phyloP scores from a whole-genome alignment of 2,888 invertebrate genomes.

The Prenolepis imparis region DNA sequence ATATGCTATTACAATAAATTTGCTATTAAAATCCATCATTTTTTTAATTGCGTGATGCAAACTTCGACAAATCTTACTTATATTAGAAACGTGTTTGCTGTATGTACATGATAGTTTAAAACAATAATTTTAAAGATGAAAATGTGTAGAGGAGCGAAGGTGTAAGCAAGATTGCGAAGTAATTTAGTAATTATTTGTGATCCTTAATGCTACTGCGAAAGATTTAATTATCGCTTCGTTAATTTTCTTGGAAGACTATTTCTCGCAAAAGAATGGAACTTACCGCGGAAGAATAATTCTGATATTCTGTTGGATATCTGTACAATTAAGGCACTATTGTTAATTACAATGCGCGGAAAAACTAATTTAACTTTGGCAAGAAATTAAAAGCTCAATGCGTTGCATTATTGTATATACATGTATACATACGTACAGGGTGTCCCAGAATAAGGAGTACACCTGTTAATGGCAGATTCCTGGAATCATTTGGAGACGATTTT shows the following conservation, averaged over 20 bases:
- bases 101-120: background rate
- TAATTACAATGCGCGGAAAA: conserved; percentile 8
- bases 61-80: background rate
- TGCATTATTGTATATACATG: background rate
- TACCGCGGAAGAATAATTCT: background rate
- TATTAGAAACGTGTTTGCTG: background rate
- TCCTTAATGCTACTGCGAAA: background rate
- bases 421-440: too few species aligned
- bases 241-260: background rate
- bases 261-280: background rate
- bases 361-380: background rate
- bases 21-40: background rate
- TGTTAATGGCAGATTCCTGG: too few species aligned
- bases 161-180: background rate
- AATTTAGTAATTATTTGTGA: background rate
- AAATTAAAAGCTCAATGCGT: background rate
- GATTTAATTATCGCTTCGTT: conserved; percentile 6
- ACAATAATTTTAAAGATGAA: background rate
- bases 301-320: background rate
- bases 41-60: background rate
- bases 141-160: background rate
- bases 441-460: too few species aligned
- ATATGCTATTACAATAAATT: background rate
- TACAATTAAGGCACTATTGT: background rate
- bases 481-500: too few species aligned